Evolutionary conservation across 1,140 invertebrate species (phyloP).

Genomic region (Parapsyche elsis): DNA sequence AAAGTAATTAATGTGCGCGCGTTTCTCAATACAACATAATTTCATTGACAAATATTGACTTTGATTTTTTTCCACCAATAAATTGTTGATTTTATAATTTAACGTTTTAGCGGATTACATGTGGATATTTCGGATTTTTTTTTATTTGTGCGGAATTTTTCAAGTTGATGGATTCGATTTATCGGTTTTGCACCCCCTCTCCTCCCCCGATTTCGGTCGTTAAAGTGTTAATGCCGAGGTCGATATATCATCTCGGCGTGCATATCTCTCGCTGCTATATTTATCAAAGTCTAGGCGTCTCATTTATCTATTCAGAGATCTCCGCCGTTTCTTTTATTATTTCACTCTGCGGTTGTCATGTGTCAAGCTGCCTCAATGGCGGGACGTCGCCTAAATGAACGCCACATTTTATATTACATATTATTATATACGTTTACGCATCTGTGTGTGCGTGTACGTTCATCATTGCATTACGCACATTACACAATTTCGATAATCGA

Average conservation of each 20-base stretch:
- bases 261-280: conserved; percentile 45
- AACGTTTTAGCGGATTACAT: background rate
- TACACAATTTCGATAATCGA: too few relatives aligned
- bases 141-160: background rate
- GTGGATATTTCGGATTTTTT: background rate
- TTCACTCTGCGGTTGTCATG: conserved; percentile 52
- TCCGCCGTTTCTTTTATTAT: conserved; percentile 54
- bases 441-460: too few relatives aligned
- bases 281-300: conserved; percentile 44
- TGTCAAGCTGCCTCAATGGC: conserved; percentile 49
- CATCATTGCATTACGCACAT: too few relatives aligned
- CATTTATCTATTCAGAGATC: conserved; percentile 51
- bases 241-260: conserved; percentile 43
- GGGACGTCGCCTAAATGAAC: conserved; percentile 49
- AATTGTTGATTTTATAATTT: conserved; percentile 1
- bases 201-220: background rate
- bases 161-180: too few relatives aligned
- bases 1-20: background rate
- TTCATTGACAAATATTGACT: background rate
- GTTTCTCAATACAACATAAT: conserved; percentile 2
- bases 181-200: background rate
- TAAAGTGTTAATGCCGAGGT: conserved; percentile 38
- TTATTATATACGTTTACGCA: too few relatives aligned
- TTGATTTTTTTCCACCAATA: background rate
- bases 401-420: conserved; percentile 41